Evolutionary conservation across 2,888 invertebrate genomes (phyloP).

Genomic region (Cerceris rybyensis): DNA sequence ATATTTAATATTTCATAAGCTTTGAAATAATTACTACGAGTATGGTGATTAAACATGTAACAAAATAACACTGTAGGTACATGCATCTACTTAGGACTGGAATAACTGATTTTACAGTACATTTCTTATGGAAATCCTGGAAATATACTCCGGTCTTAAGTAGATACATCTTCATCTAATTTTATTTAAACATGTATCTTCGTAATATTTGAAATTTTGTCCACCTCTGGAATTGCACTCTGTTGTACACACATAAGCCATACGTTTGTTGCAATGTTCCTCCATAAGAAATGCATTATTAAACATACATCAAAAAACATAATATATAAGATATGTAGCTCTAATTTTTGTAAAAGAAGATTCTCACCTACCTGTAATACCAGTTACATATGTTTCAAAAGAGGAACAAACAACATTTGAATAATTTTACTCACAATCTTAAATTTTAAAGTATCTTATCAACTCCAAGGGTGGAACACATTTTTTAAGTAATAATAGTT

Average conservation of each 20-base stretch:
- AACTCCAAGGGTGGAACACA: slow-evolving; percentile 81
- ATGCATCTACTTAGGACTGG: slow-evolving; percentile 80
- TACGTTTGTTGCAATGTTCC: slow-evolving; percentile 61
- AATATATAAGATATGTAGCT: slow-evolving; percentile 42
- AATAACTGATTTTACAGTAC: slow-evolving; percentile 74
- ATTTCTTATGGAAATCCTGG: slow-evolving; percentile 79
- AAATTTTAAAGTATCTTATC: slow-evolving; percentile 62
- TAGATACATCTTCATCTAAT: slow-evolving; percentile 63
- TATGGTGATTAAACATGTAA: slow-evolving; percentile 34
- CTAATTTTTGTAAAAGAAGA: slow-evolving; percentile 70
- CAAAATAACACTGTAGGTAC: slow-evolving; percentile 56
- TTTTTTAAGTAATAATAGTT: slow-evolving; percentile 65
- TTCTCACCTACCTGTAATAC: slow-evolving; percentile 77
- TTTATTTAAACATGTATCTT: slow-evolving; percentile 40
- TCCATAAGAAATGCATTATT: slow-evolving; percentile 81
- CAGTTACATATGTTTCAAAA: slow-evolving; percentile 57
- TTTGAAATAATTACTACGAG: slow-evolving; percentile 8
- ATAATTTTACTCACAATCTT: slow-evolving; percentile 48
- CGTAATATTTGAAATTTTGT: slow-evolving; percentile 55
- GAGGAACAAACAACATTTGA: slow-evolving; percentile 63
- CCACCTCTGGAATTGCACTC: slow-evolving; percentile 78
- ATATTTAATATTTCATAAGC: slow-evolving; percentile 10
- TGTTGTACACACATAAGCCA: slow-evolving; percentile 22
- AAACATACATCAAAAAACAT: slow-evolving; percentile 56
- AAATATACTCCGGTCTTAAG: slow-evolving; percentile 75